Percentiles rank a stretch among this genome's conserved stretches.
Evolutionary conservation across 1,140 invertebrate genomes (phyloP).

Genomic region (Hycleus phaleratus): DNA sequence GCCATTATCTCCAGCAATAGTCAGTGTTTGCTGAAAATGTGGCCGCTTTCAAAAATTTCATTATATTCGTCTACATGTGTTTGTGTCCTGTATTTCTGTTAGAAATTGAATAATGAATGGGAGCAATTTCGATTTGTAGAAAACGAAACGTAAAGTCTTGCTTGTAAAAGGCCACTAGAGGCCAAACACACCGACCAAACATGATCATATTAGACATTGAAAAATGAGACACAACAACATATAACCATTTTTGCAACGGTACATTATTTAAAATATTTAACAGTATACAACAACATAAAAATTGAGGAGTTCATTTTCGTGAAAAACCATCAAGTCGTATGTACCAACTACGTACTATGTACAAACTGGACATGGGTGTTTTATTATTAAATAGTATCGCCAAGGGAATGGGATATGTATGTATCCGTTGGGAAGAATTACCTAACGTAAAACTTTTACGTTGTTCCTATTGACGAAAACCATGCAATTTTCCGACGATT

Average conservation of each 20-base stretch:
- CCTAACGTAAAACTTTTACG: conserved; percentile 29
- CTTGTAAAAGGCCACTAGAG: too few species aligned
- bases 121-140: too few species aligned
- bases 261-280: conserved; percentile 25
- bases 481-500: conserved; percentile 25
- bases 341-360: too few species aligned
- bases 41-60: too few species aligned
- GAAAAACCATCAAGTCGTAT: conserved; percentile 26
- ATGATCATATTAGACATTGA: conserved; percentile 11
- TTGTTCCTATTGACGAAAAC: conserved; percentile 21
- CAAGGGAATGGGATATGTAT: conserved; percentile 19
- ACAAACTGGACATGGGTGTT: conserved; percentile 22
- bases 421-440: conserved; percentile 28
- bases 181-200: too few species aligned
- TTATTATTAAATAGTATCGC: conserved; percentile 26
- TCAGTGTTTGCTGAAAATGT: too few species aligned
- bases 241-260: conserved; percentile 6
- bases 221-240: conserved; percentile 9
- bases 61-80: too few species aligned
- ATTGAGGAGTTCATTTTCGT: conserved; percentile 32
- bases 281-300: conserved; percentile 23
- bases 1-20: too few species aligned
- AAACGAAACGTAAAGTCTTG: too few species aligned
- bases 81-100: too few species aligned
- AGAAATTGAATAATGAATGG: too few species aligned